These are phyloP conservation scores for Laodelphax striatellus DNA, from an alignment of 1,140 invertebrate species.

Conservation along the genomic window DNA sequence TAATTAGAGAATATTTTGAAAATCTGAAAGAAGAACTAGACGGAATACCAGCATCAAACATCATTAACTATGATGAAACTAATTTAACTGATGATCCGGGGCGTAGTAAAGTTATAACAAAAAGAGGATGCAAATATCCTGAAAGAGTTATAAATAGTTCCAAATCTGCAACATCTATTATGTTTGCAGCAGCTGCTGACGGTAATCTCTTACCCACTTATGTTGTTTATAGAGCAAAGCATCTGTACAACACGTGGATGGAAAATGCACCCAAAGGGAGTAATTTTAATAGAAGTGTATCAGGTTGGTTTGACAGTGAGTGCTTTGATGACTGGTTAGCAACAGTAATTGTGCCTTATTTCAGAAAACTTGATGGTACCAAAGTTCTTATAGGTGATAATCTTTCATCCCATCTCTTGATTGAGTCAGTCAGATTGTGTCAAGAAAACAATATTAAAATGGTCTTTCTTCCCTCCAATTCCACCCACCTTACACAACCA, in stretches of 20 bases:
- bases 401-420: slow-evolving; percentile 29
- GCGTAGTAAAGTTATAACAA: slow-evolving; percentile 18
- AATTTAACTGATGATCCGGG: slow-evolving; percentile 31
- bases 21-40: slow-evolving; percentile 18
- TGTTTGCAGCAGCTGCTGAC: slow-evolving; percentile 17
- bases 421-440: slow-evolving; percentile 26
- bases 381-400: slow-evolving; percentile 31
- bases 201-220: slow-evolving; percentile 26
- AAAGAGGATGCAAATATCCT: slow-evolving; percentile 14
- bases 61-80: slow-evolving; percentile 35
- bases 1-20: not conserved
- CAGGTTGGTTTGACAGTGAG: slow-evolving; percentile 6
- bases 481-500: slow-evolving; percentile 33
- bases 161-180: slow-evolving; percentile 15
- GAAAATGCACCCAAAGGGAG: slow-evolving; percentile 23
- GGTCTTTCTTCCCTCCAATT: slow-evolving; percentile 31
- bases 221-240: slow-evolving; percentile 29
- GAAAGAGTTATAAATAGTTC: slow-evolving; percentile 15
- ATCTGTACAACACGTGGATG: slow-evolving; percentile 29
- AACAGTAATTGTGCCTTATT: slow-evolving; percentile 5
- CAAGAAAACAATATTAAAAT: slow-evolving; percentile 30
- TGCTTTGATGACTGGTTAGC: slow-evolving; percentile 16
- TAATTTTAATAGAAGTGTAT: not conserved
- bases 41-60: slow-evolving; percentile 25
- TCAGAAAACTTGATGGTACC: slow-evolving; percentile 1